Percentiles rank a stretch among this genome's conserved stretches.
Evolutionary conservation across 2,888 invertebrate genomes (phyloP).

Genomic region (Mallateleia sp.): DNA sequence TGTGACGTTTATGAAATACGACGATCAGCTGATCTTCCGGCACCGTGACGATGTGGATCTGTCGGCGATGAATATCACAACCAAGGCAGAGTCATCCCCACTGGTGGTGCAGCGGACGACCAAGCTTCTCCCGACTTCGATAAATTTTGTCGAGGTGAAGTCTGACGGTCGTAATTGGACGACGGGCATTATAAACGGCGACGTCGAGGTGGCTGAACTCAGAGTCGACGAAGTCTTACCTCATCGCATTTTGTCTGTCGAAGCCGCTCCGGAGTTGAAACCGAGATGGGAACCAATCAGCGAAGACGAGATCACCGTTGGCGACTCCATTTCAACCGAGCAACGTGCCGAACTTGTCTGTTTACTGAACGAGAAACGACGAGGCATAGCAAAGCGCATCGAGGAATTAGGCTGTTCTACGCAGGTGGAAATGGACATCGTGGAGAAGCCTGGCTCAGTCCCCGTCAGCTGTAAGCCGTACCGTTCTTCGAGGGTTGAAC

Average conservation of each 20-base stretch:
- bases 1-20: constrained; percentile 48
- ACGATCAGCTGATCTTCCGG: not conserved
- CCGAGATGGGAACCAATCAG: not conserved
- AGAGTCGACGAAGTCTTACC: not conserved
- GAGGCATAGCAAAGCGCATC: too few species aligned
- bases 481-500: too few species aligned
- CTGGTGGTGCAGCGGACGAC: not conserved
- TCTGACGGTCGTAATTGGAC: not conserved
- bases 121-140: not conserved
- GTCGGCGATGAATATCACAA: not conserved
- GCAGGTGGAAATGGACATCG: too few species aligned
- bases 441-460: too few species aligned
- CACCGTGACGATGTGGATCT: constrained; percentile 6
- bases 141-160: not conserved
- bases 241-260: not conserved
- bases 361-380: too few species aligned
- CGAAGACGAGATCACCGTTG: too few species aligned
- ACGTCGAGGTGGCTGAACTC: not conserved
- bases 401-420: too few species aligned
- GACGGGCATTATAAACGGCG: not conserved
- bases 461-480: too few species aligned
- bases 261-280: not conserved
- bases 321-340: too few species aligned
- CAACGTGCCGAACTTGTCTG: too few species aligned
- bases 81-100: not conserved